Base-by-base conservation (phyloP, 2,888 invertebrate genomes). In the Drosophila helvetica region DNA sequence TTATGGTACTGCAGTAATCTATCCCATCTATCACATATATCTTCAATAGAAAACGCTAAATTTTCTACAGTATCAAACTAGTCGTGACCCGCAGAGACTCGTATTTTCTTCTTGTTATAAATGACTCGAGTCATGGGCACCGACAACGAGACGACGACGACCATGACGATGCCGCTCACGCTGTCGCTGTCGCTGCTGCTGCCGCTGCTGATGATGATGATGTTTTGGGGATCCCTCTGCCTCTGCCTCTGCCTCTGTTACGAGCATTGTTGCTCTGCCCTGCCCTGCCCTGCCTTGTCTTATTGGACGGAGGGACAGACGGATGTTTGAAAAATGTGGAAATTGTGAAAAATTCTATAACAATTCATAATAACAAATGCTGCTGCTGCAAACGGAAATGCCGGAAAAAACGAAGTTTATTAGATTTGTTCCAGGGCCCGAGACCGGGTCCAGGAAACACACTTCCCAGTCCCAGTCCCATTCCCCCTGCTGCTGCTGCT, bases 301-400 rank as follows among this genome's bases (percentile, higher is more conserved):
- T n/a, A 1, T 5, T 8, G 27, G 27, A 27, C 27, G 18, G 22
- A 42, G 9, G 56, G 12, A 53, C 5, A 17, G 25, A 17, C 58
- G 69, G 56, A 33, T 66, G 60, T 62, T 62, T 78, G 57, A 74
- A 75, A 73, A 73, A 73, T 73, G 72, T 73, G 60, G 50, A 73
- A 76, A 79, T 80, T 77, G 70, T 77, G 77, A 79, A 82, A 62
- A 71, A 63, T 74, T 62, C 70, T 57, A 58, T 33, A 77, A 68
- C 70, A 57, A 66, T 72, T 66, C 60, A 59, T 59, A 72, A 52
- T 65, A 55, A 52, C 64, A 56, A 71, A 65, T 65, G 33, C 47
- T 30, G 46, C 22, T 65, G 33, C 47, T 30, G 46, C 22, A 48
- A 68, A 54, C 68, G 79, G 74, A 79, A 78, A 74, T 71, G 54